A percentile compares a stretch with the other conserved stretches of the same genome.
Conservation (phyloP, 2,797 vertebrate genomes). For the Tympanoctomys barrerae region DNA sequence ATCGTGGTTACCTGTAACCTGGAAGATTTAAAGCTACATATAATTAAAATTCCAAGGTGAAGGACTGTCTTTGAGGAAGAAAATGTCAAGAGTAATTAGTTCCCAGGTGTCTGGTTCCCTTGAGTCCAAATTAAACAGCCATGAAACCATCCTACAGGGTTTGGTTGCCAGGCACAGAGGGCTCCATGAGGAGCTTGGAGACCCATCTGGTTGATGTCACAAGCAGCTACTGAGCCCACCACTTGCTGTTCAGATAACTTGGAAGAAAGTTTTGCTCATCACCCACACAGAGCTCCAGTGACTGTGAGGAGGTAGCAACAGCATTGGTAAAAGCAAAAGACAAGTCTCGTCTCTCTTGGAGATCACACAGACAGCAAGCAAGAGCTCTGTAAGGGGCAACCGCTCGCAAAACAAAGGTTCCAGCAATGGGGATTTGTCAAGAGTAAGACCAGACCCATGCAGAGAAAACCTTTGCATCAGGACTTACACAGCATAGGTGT, state of each 20-base stretch:
- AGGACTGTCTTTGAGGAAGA: conserved; percentile 12
- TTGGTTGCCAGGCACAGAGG: not conserved
- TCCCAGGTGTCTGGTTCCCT: conserved; percentile 34
- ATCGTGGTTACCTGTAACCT: not conserved
- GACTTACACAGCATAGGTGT: not conserved
- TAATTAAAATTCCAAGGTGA: conserved; percentile 36
- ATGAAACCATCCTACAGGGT: not conserved
- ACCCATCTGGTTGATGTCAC: conserved; percentile 18
- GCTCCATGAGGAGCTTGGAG: conserved; percentile 3
- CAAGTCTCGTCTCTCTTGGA: not conserved
- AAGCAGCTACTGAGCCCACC: not conserved
- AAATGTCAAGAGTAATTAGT: conserved; percentile 6
- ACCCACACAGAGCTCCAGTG: not conserved
- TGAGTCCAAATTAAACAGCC: conserved; percentile 51
- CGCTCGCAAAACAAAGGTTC: not conserved
- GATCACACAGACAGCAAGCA: not conserved
- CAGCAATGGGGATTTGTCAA: not conserved
- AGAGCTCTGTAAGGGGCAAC: not conserved
- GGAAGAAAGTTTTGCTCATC: not conserved
- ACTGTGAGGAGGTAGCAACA: not conserved
- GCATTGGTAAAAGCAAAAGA: not conserved
- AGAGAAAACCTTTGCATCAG: not conserved
- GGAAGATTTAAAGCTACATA: conserved; percentile 32
- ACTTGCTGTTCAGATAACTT: conserved; percentile 39
- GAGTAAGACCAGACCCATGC: not conserved